Evolutionary conservation across 2,888 invertebrate species (phyloP).

Genomic region (Drosophila diplacantha): DNA sequence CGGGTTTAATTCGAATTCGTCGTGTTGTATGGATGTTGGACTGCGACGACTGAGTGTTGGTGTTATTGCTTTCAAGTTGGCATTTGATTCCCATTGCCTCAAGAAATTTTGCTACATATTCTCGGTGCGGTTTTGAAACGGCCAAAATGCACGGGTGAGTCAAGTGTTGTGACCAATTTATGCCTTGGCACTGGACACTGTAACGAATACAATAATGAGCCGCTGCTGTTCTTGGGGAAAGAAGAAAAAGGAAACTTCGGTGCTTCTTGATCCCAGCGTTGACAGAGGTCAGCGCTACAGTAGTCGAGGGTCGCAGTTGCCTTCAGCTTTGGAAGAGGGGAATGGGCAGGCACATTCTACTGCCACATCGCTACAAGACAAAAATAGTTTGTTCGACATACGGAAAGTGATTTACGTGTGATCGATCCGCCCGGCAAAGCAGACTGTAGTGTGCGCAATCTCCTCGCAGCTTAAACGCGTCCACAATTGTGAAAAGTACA

Average conservation of each 20-base stretch:
- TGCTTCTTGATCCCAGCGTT: constrained; percentile 2
- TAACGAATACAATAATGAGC: constrained; percentile 20
- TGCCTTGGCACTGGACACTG: constrained; percentile 9
- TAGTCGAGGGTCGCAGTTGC: constrained; percentile 1
- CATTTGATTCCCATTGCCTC: constrained; percentile 72
- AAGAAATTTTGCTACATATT: constrained; percentile 64
- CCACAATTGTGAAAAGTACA: constrained; percentile 43
- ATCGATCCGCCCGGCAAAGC: constrained; percentile 3
- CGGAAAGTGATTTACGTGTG: constrained; percentile 27
- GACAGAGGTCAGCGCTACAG: not conserved
- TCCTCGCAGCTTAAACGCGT: constrained; percentile 8
- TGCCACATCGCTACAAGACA: constrained; percentile 59
- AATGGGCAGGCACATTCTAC: constrained; percentile 62
- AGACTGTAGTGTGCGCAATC: not conserved
- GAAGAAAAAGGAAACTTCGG: constrained; percentile 4
- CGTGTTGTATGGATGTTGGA: constrained; percentile 36
- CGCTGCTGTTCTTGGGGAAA: not conserved
- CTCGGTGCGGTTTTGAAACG: constrained; percentile 13
- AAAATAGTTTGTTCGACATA: constrained; percentile 44
- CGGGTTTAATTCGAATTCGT: constrained; percentile 21
- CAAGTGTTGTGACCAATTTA: constrained; percentile 14
- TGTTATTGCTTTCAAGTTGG: constrained; percentile 69
- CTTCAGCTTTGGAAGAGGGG: constrained; percentile 1
- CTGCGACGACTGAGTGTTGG: constrained; percentile 47
- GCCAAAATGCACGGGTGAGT: constrained; percentile 8